A percentile compares a stretch with the other conserved stretches of the same genome.
phyloP scores from a whole-genome alignment of 2,888 invertebrate species.

The Lutraria lutraria region DNA sequence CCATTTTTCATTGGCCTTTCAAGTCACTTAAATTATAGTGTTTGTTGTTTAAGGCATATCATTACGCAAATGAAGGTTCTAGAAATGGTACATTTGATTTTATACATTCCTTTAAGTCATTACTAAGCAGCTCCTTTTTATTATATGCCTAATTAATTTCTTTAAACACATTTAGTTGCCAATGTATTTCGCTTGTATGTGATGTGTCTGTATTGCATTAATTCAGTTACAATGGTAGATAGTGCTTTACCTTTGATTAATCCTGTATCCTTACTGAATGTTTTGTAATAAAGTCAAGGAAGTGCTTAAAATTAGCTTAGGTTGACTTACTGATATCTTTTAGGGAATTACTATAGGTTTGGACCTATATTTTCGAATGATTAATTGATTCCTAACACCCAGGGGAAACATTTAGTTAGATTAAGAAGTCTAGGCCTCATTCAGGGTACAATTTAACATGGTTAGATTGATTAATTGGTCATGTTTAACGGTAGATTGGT shows the following conservation, averaged over 20 bases:
- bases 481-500: slow-evolving; percentile 30
- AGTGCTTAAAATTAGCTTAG: neutral
- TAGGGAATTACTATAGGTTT: neutral
- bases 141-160: neutral
- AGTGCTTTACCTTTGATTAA: neutral
- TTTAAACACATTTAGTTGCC: neutral
- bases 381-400: slow-evolving; percentile 21
- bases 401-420: slow-evolving; percentile 30
- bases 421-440: slow-evolving; percentile 25
- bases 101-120: neutral
- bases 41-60: neutral
- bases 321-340: slow-evolving; percentile 1
- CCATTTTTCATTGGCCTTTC: no score
- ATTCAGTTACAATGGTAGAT: neutral
- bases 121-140: neutral
- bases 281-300: neutral
- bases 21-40: no score
- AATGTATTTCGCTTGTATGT: neutral
- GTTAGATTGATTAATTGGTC: slow-evolving; percentile 25
- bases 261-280: neutral
- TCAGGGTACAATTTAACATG: neutral
- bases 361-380: slow-evolving; percentile 12
- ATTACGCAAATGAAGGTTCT: neutral
- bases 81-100: neutral
- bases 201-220: neutral